Evolutionary conservation across 1,140 invertebrate species (phyloP).

Genomic region (Rhizoglyphus robini): DNA sequence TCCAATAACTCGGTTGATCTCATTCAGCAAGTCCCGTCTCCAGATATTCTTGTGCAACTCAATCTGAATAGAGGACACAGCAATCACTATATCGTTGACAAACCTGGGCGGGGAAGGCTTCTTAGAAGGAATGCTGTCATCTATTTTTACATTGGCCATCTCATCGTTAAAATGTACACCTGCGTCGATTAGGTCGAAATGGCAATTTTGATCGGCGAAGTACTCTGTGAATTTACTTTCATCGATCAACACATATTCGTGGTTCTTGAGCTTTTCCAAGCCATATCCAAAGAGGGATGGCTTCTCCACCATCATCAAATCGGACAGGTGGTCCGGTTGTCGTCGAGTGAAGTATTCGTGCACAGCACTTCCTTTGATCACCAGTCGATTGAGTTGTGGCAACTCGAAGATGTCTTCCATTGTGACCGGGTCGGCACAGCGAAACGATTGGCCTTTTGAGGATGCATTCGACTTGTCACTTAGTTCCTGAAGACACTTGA

Average conservation of each 20-base stretch:
- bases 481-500: background rate
- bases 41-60: background rate
- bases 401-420: background rate
- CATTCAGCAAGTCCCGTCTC: background rate
- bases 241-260: conserved; percentile 12
- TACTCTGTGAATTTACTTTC: conserved; percentile 6
- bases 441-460: background rate
- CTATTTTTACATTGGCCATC: background rate
- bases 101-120: background rate
- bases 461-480: background rate
- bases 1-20: background rate
- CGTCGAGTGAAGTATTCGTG: background rate
- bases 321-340: background rate
- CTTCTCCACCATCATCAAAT: background rate
- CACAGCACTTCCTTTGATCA: conserved; percentile 2
- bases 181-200: background rate
- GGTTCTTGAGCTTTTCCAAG: background rate
- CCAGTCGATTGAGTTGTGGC: background rate
- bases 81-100: conserved; percentile 3
- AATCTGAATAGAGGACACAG: background rate
- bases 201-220: conserved; percentile 5
- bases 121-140: background rate
- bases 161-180: background rate
- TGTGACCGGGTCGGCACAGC: background rate
- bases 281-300: background rate